phyloP scores from a whole-genome alignment of 2,888 invertebrate species.

The Leucoma salicis region DNA sequence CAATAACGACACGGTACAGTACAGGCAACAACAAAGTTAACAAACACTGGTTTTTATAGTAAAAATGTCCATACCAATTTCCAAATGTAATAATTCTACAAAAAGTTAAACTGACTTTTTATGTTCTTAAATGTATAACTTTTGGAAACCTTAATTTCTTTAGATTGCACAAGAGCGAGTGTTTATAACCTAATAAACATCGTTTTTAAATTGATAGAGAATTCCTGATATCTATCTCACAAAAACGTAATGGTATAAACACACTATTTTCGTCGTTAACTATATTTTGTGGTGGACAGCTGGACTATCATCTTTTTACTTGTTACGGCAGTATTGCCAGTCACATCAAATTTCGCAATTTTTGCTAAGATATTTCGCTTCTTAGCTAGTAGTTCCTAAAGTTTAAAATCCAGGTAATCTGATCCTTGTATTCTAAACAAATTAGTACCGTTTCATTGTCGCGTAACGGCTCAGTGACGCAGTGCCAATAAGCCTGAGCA shows the following conservation, averaged over 20 bases:
- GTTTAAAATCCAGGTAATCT: not conserved
- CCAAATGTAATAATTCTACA: no score
- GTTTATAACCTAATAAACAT: no score
- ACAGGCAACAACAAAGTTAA: constrained; percentile 5
- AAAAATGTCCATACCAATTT: no score
- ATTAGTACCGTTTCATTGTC: constrained; percentile 29
- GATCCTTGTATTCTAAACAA: constrained; percentile 3
- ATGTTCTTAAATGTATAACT: no score
- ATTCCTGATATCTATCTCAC: no score
- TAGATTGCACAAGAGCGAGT: no score
- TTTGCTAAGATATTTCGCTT: not conserved
- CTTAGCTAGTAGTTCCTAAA: not conserved
- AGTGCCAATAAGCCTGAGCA: constrained; percentile 16
- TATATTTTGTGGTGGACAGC: not conserved
- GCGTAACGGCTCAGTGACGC: constrained; percentile 21
- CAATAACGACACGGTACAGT: constrained; percentile 20
- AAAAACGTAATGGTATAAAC: no score
- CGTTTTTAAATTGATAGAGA: no score
- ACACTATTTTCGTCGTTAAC: no score
- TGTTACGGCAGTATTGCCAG: not conserved
- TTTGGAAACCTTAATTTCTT: no score
- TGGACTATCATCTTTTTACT: not conserved
- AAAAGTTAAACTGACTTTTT: no score
- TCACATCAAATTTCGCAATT: not conserved
- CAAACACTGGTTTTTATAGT: no score